phyloP scores from a whole-genome alignment of 2,797 vertebrate species.

The Amazona ochrocephala region DNA sequence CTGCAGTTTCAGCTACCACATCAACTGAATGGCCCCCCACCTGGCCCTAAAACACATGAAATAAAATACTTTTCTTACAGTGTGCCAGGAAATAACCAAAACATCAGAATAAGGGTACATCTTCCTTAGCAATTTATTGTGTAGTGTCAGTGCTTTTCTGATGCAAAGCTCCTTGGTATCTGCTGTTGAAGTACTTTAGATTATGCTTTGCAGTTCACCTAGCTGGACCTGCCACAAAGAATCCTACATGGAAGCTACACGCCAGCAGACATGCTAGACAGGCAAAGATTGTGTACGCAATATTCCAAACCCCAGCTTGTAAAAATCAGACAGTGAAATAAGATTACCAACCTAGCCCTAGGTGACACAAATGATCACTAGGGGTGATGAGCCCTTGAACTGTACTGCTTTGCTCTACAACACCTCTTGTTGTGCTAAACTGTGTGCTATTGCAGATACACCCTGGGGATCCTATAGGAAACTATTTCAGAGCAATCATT shows the following conservation, averaged over 20 bases:
- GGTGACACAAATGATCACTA: not conserved
- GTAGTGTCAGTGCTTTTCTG: not conserved
- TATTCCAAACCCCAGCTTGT: not conserved
- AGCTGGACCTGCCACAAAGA: not conserved
- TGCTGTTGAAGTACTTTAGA: not conserved
- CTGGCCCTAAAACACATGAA: constrained; percentile 7
- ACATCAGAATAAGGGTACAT: not conserved
- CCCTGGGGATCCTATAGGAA: not conserved
- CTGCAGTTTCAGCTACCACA: constrained; percentile 30
- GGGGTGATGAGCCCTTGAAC: not conserved
- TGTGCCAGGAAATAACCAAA: not conserved
- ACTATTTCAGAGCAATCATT: not conserved
- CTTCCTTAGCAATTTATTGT: not conserved
- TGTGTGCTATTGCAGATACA: not conserved
- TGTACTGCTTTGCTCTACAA: not conserved
- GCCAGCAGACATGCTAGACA: not conserved
- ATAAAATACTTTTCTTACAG: not conserved
- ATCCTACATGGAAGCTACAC: not conserved
- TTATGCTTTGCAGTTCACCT: not conserved
- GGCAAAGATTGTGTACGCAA: not conserved
- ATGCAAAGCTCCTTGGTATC: not conserved
- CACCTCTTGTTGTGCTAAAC: not conserved
- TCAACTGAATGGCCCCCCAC: not conserved
- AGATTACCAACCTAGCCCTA: not conserved
- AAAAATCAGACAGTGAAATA: constrained; percentile 17